Percentiles rank a stretch among this genome's conserved stretches.
These are phyloP conservation scores for Amiota mariae DNA, from an alignment of 2,888 invertebrate species.

Conservation along the genomic window DNA sequence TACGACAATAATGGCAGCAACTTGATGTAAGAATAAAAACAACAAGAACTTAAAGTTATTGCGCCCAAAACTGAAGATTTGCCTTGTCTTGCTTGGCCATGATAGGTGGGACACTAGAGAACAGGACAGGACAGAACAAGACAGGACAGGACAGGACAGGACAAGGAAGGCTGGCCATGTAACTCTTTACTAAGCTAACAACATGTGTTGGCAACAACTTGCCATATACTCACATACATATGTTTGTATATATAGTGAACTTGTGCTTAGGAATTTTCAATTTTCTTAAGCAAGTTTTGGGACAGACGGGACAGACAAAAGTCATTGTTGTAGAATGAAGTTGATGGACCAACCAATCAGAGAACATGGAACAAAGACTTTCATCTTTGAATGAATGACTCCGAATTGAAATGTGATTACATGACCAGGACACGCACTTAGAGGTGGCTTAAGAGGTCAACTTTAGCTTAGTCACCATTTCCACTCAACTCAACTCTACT, in stretches of 20 bases:
- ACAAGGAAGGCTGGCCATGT: neutral
- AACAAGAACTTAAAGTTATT: constrained; percentile 14
- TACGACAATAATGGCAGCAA: no score
- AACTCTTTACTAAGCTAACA: constrained; percentile 17
- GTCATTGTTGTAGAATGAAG: neutral
- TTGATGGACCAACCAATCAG: neutral
- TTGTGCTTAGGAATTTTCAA: constrained; percentile 66
- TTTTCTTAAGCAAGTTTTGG: constrained; percentile 64
- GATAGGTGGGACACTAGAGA: neutral
- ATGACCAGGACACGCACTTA: constrained; percentile 71
- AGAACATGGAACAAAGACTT: constrained; percentile 27
- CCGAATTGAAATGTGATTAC: constrained; percentile 71
- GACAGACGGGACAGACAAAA: neutral
- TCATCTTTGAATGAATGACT: constrained; percentile 57
- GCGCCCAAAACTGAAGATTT: neutral
- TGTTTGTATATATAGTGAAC: constrained; percentile 25
- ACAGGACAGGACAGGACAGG: no score
- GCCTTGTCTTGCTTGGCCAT: no score
- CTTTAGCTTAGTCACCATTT: neutral
- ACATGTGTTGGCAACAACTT: constrained; percentile 20
- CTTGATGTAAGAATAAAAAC: no score
- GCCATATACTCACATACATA: neutral
- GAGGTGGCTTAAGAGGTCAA: constrained; percentile 62
- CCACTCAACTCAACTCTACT: neutral
- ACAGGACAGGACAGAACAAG: neutral